A percentile compares a stretch with the other conserved stretches of the same genome.
Evolutionary conservation across 2,113 vertebrate genomes (phyloP).

Genomic region (Rhagologus leucostigma): DNA sequence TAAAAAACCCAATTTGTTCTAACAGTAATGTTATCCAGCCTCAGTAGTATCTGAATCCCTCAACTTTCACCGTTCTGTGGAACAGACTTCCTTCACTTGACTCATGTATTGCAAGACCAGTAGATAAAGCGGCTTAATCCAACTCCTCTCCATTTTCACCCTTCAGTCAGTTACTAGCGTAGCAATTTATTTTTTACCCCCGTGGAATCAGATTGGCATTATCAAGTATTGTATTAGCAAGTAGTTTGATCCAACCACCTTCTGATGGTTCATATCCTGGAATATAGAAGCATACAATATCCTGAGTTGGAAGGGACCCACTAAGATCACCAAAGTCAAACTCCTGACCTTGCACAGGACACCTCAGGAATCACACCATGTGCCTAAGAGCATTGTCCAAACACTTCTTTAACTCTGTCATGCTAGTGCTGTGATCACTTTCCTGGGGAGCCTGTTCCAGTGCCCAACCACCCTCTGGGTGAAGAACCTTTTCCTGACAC

Average conservation of each 20-base stretch:
- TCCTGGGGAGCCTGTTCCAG: background rate
- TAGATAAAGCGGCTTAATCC: background rate
- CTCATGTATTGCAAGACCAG: background rate
- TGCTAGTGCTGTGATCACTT: background rate
- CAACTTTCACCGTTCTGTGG: background rate
- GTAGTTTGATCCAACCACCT: background rate
- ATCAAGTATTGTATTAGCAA: background rate
- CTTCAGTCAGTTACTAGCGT: background rate
- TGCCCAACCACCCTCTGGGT: fast-evolving
- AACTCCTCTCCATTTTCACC: background rate
- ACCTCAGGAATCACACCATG: background rate
- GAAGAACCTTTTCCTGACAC: background rate
- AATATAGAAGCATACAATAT: background rate
- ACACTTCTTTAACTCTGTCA: background rate
- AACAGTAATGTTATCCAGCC: background rate
- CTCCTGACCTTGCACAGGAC: background rate
- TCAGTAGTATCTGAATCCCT: background rate
- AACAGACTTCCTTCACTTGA: background rate
- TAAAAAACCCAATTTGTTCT: background rate
- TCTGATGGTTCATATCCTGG: background rate
- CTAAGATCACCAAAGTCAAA: too few relatives aligned
- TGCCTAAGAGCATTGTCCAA: background rate
- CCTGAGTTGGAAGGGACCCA: background rate
- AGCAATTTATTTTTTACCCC: background rate
- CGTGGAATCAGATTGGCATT: background rate